These are phyloP conservation scores for Brachionus koreanus DNA, from an alignment of 1,140 invertebrate genomes.

Conservation along the genomic window DNA sequence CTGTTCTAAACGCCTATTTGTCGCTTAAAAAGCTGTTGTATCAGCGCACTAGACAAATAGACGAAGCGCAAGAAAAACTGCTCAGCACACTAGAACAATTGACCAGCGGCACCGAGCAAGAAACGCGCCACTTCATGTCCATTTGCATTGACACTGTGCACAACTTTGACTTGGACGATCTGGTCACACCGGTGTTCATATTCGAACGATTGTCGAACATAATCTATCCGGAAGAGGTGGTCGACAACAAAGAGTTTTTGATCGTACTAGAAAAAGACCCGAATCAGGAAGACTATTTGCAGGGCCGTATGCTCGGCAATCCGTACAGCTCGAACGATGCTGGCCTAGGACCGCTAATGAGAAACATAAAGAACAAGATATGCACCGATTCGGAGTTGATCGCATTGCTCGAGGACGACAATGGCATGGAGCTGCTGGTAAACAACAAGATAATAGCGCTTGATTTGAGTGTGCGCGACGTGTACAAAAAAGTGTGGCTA, in stretches of 20 bases:
- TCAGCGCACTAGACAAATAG: constrained; percentile 85
- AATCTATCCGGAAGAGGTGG: constrained; percentile 71
- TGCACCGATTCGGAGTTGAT: constrained; percentile 84
- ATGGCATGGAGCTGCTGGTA: constrained; percentile 96
- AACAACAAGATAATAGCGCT: constrained; percentile 97
- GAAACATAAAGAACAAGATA: constrained; percentile 92
- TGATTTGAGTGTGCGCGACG: constrained; percentile 87
- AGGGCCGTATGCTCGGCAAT: constrained; percentile 87
- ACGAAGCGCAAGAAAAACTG: constrained; percentile 92
- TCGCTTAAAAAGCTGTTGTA: constrained; percentile 82
- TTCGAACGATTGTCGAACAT: constrained; percentile 94
- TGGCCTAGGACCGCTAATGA: constrained; percentile 90
- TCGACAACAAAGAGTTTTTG: constrained; percentile 77
- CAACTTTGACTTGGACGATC: constrained; percentile 84
- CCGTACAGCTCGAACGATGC: constrained; percentile 88
- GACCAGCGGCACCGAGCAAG: constrained; percentile 87
- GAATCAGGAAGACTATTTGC: constrained; percentile 95
- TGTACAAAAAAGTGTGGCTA: constrained; percentile 71
- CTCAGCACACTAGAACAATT: constrained; percentile 90
- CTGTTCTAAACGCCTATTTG: constrained; percentile 86
- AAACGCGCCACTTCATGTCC: constrained; percentile 93
- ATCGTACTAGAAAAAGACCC: constrained; percentile 93
- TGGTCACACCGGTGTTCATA: constrained; percentile 86
- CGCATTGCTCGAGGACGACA: constrained; percentile 90
- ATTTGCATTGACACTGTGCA: constrained; percentile 92